A percentile compares a stretch with the other conserved stretches of the same genome.
phyloP scores from a whole-genome alignment of 2,797 vertebrate species.

The Hylomyscus alleni region DNA sequence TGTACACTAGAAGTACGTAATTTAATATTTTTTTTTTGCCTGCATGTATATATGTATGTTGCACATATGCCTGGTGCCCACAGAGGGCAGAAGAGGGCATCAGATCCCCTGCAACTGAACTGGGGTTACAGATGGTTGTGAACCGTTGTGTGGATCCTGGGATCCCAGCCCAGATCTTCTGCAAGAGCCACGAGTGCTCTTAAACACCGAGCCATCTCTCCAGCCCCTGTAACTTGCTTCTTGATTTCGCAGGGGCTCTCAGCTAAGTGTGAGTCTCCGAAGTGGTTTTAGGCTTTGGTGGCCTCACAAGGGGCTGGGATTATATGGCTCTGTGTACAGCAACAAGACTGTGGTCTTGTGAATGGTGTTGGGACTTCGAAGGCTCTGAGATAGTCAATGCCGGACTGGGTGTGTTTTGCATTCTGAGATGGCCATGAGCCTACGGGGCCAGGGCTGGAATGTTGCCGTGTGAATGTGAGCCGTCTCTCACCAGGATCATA shows the following conservation, averaged over 20 bases:
- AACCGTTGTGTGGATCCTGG: not conserved
- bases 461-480: not conserved
- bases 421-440: not conserved
- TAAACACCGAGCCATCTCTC: not conserved
- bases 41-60: not conserved
- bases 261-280: not conserved
- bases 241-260: not conserved
- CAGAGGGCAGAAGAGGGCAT: not conserved
- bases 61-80: not conserved
- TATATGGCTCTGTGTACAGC: not conserved
- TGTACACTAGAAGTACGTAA: not conserved
- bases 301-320: not conserved
- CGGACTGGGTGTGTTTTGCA: not conserved
- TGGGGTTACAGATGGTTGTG: not conserved
- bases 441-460: not conserved
- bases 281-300: not conserved
- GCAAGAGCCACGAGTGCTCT: not conserved
- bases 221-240: not conserved
- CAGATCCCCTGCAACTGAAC: not conserved
- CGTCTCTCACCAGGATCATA: not conserved
- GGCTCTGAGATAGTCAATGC: not conserved
- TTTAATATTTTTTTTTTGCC: not conserved
- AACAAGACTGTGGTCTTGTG: not conserved
- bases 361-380: not conserved
- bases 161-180: not conserved